Evolutionary conservation across 2,888 invertebrate species (phyloP).

Genomic region (Andrena marginata): DNA sequence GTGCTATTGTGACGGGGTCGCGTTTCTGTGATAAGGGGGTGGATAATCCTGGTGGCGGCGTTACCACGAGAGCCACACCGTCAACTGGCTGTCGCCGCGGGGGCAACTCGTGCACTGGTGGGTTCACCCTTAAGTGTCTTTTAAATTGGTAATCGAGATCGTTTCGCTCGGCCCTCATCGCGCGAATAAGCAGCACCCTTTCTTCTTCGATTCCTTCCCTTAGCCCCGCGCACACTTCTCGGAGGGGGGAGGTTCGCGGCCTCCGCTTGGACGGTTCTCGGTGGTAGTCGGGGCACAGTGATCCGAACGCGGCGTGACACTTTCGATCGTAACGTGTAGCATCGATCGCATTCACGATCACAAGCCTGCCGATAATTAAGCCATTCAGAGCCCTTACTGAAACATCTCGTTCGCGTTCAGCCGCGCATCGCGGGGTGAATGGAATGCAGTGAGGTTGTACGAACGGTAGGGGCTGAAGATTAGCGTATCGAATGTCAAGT

Average conservation of each 20-base stretch:
- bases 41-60: conserved; percentile 13
- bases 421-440: neutral
- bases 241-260: conserved; percentile 10
- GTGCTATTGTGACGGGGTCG: conserved; percentile 55
- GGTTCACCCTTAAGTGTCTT: conserved; percentile 40
- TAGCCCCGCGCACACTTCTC: neutral
- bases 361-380: neutral
- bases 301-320: conserved; percentile 41
- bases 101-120: conserved; percentile 45
- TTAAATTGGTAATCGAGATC: conserved; percentile 16
- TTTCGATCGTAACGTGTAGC: conserved; percentile 46
- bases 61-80: conserved; percentile 7
- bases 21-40: conserved; percentile 55
- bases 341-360: conserved; percentile 25
- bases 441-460: neutral
- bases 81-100: neutral
- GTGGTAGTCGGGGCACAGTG: conserved; percentile 49
- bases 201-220: neutral
- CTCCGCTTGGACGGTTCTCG: conserved; percentile 33
- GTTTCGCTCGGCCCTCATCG: conserved; percentile 50
- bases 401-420: neutral
- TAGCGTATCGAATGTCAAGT: neutral
- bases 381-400: neutral
- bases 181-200: neutral
- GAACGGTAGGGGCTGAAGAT: neutral